Base-by-base conservation (phyloP, 2,113 vertebrate species). In the Neolamprologus ventralis region DNA sequence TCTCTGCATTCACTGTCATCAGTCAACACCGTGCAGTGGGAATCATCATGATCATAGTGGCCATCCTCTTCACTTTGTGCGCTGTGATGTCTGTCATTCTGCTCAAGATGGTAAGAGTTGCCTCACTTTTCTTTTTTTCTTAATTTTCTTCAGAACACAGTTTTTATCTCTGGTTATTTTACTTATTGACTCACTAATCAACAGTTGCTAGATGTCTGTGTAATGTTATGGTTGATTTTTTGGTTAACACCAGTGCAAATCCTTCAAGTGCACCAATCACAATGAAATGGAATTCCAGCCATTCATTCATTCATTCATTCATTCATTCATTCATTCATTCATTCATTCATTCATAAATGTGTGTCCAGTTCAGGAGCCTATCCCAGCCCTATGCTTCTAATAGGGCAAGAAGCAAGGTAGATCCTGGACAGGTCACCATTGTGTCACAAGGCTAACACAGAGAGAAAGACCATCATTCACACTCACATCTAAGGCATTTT, bases 41-140 rank as follows among this genome's bases (percentile, higher is more conserved):
- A 0, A 81, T 96, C 33, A 97, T 99, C 91, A 99, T 99, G 98
- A 97, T 98, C 93, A 96, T 98, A 71, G 98, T 99, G 90, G 97
- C 99, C 16, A 89, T 91, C 3, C 97, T 99, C 95, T 99, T 99
- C 94, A 99, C 98, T 0, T 89, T 97, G 6, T 98, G 97, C 0
- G 97, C 97, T 0, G 94, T 93, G 19, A 95, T 99, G 65, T 97
- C 98, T 0, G 63, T 99, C 89, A 75, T 99, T 91, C 96, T 99
- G 79, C 95, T 99, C 33, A 98, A 99, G 94, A 97, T 97, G 97
- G 99, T 99, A 90, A 96, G 97, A 71, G 9, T 87, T 23, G 7
- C 2, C 31, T 42, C 16, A 17, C 19, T 6, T 57, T 57, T 79
- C 7, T 42, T 26, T 23, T 65, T n/a, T 65, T 5, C 17, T 37